phyloP scores from a whole-genome alignment of 1,140 invertebrate genomes.

The Macrobrachium rosenbergii region DNA sequence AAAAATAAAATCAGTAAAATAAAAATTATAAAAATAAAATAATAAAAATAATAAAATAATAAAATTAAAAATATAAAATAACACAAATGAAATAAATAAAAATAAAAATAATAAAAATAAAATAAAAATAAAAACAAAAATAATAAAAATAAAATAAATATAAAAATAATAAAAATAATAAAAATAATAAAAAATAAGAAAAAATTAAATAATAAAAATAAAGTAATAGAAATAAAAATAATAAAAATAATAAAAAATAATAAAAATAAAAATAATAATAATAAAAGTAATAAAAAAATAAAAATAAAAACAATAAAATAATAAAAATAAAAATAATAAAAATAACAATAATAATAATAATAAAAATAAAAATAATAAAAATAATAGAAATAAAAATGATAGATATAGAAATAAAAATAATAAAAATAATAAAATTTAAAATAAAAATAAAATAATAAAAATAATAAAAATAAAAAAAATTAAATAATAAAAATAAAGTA shows the following conservation, averaged over 20 bases:
- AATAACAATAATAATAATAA: no score
- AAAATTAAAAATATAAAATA: not conserved
- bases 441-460: not conserved
- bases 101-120: no score
- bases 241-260: not conserved
- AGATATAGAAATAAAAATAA: no score
- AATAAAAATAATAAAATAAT: not conserved
- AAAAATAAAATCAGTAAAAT: not conserved
- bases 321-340: no score
- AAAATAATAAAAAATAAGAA: not conserved
- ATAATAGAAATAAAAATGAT: no score
- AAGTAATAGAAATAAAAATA: not conserved
- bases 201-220: not conserved
- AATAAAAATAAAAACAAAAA: no score
- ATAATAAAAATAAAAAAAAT: not conserved
- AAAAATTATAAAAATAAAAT: not conserved
- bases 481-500: not conserved
- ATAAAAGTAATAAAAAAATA: not conserved
- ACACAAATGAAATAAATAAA: no score
- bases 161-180: not conserved
- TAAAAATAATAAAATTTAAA: not conserved
- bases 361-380: no score
- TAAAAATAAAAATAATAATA: not conserved
- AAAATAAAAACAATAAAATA: no score
- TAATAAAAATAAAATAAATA: not conserved